Conservation (phyloP, 2,888 invertebrate genomes). For the Taphrorychus bicolor region DNA sequence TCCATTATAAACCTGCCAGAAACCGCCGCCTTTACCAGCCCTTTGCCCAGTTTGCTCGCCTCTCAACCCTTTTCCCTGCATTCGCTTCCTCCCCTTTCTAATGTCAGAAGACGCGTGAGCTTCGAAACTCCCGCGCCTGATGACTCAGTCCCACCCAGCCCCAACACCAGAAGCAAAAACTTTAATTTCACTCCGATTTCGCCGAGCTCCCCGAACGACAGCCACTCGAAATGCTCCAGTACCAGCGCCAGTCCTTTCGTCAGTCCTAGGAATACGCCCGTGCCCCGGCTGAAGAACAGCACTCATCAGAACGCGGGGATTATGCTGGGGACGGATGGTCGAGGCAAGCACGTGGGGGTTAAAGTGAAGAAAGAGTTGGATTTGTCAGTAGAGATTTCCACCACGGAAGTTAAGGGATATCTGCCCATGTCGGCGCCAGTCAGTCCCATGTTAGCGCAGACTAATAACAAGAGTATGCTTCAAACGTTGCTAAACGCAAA, state of each 20-base stretch:
- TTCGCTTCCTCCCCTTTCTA: constrained; percentile 29
- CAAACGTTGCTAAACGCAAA: constrained; percentile 63
- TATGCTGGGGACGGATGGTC: constrained; percentile 41
- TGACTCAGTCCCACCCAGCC: constrained; percentile 69
- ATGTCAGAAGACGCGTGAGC: constrained; percentile 62
- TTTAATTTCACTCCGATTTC: constrained; percentile 89
- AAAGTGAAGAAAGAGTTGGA: constrained; percentile 56
- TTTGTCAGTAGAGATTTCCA: constrained; percentile 48
- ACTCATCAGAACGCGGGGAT: constrained; percentile 63
- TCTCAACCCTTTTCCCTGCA: constrained; percentile 12
- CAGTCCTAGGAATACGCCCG: constrained; percentile 75
- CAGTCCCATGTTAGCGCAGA: constrained; percentile 63
- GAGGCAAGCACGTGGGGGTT: constrained; percentile 35
- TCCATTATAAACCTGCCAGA: constrained; percentile 12
- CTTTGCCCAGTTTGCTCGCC: constrained; percentile 11
- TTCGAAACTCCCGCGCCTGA: constrained; percentile 62
- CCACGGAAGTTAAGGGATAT: constrained; percentile 55
- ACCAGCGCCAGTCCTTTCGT: constrained; percentile 82
- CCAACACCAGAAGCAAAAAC: constrained; percentile 78
- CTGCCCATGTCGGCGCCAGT: constrained; percentile 74
- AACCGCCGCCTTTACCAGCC: constrained; percentile 17
- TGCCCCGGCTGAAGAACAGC: constrained; percentile 70
- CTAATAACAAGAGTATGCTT: constrained; percentile 49
- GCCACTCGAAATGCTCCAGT: constrained; percentile 67
- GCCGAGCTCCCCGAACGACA: constrained; percentile 70